Conservation (phyloP, 2,113 vertebrate genomes). For the Labeo catla region DNA sequence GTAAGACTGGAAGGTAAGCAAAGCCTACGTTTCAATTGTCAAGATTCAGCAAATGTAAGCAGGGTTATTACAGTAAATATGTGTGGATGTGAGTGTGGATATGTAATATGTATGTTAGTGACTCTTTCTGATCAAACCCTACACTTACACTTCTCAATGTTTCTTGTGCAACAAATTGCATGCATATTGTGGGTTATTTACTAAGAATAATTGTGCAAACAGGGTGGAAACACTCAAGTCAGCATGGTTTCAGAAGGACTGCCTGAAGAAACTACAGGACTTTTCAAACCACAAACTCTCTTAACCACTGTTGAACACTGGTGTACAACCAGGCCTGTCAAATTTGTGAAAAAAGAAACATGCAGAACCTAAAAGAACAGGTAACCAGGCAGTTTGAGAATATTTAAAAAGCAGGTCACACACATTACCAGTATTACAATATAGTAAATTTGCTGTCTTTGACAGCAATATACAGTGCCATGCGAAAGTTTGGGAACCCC, state of each 20-base stretch:
- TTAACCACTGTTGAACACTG: not conserved
- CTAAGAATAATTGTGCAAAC: not conserved
- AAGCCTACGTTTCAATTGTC: not conserved
- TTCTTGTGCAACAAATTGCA: not conserved
- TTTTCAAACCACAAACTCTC: not conserved
- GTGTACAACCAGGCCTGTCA: not conserved
- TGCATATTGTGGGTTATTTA: not conserved
- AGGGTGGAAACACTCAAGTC: not conserved
- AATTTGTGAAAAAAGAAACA: not conserved
- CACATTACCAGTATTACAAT: not conserved
- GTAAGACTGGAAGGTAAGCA: not conserved
- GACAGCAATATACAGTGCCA: no score
- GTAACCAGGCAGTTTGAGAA: not conserved
- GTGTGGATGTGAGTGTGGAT: slow-evolving; percentile 37
- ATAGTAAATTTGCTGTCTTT: not conserved
- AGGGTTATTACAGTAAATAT: slow-evolving; percentile 21
- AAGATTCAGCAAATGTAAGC: not conserved
- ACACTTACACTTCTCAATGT: not conserved
- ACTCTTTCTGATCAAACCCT: not conserved
- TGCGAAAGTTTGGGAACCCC: no score
- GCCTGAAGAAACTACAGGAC: not conserved
- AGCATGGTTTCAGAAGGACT: not conserved
- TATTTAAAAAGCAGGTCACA: not conserved
- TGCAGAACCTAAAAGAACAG: not conserved
- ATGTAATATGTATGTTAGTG: not conserved